Evolutionary conservation across 2,113 vertebrate genomes (phyloP).

Genomic region (Hyla sarda): DNA sequence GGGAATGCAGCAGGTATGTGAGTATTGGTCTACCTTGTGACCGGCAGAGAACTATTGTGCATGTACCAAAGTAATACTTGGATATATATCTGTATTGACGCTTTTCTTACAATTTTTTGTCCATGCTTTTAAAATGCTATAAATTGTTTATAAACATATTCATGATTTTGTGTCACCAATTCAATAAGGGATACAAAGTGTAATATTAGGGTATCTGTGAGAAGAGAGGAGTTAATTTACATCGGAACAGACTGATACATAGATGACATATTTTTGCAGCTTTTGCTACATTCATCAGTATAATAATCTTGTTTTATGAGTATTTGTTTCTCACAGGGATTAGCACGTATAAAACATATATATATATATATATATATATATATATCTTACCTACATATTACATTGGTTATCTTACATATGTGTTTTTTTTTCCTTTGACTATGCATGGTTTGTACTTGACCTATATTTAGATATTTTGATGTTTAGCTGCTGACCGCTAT

Average conservation of each 20-base stretch:
- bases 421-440: background rate
- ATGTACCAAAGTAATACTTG: background rate
- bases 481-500: background rate
- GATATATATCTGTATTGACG: no score
- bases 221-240: background rate
- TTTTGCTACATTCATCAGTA: background rate
- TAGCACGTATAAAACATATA: background rate
- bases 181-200: background rate
- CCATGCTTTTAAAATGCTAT: no score
- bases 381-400: background rate
- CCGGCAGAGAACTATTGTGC: background rate
- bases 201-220: background rate
- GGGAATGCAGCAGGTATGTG: background rate
- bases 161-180: background rate
- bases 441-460: constrained; percentile 5
- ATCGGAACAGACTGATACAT: background rate
- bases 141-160: no score
- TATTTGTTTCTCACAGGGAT: background rate
- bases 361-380: no score
- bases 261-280: background rate
- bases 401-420: background rate
- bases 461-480: background rate
- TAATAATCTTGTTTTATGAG: background rate
- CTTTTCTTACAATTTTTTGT: no score
- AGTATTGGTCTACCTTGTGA: background rate